Evolutionary conservation across 2,888 invertebrate genomes (phyloP).

Genomic region (Dimorphilus gyrociliatus): DNA sequence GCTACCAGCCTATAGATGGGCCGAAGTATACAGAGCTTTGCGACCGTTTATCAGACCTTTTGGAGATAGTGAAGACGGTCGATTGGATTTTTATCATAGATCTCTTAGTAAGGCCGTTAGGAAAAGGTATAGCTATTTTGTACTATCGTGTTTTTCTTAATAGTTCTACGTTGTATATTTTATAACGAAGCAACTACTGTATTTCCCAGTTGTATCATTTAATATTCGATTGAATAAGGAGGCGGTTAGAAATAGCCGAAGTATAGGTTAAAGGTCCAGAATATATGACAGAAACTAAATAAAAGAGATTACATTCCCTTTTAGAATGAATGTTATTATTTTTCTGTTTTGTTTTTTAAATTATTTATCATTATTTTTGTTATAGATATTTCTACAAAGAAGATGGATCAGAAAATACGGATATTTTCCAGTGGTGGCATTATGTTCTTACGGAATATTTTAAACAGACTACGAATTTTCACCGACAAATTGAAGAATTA

Average conservation of each 20-base stretch:
- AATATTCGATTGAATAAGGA: too few species aligned
- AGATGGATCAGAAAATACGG: constrained; percentile 14
- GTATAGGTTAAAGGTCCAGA: too few species aligned
- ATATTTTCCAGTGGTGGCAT: constrained; percentile 28
- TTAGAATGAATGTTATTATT: too few species aligned
- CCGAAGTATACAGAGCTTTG: constrained; percentile 23
- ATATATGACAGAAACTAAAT: too few species aligned
- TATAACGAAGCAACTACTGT: background rate
- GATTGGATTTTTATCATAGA: constrained; percentile 33
- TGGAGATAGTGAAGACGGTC: constrained; percentile 29
- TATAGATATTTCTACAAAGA: constrained; percentile 6
- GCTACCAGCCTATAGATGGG: constrained; percentile 25
- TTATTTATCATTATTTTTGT: background rate
- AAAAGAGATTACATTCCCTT: too few species aligned
- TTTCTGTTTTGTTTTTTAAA: background rate
- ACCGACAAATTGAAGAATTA: constrained; percentile 22
- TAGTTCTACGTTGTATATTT: background rate
- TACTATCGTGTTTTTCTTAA: background rate
- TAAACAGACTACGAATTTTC: constrained; percentile 15
- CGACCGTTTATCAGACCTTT: constrained; percentile 29
- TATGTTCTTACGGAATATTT: constrained; percentile 29
- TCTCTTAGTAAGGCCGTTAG: constrained; percentile 33
- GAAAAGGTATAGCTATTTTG: constrained; percentile 15
- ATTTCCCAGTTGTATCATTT: background rate
- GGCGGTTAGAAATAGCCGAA: too few species aligned